phyloP scores from a whole-genome alignment of 2,888 invertebrate genomes.

The Dexiosoma caninum region DNA sequence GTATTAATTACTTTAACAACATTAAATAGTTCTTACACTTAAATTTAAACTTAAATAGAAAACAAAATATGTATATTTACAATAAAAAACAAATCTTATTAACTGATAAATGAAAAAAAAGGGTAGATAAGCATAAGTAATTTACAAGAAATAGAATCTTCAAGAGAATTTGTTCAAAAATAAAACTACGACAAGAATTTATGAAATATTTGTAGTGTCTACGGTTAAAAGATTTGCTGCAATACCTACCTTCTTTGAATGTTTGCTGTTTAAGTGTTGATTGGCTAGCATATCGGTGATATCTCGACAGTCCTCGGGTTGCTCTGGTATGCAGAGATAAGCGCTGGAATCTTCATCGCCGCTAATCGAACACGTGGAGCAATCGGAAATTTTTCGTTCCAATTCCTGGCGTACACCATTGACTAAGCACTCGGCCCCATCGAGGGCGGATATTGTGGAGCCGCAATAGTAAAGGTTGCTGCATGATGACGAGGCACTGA shows the following conservation, averaged over 20 bases:
- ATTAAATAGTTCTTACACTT: not conserved
- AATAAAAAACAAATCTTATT: not conserved
- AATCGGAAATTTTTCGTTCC: constrained; percentile 84
- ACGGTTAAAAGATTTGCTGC: constrained; percentile 41
- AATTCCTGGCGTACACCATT: constrained; percentile 80
- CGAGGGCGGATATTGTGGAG: constrained; percentile 80
- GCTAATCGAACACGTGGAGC: constrained; percentile 86
- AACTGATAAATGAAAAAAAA: constrained; percentile 6
- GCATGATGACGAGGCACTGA: constrained; percentile 81
- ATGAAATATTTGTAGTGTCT: constrained; percentile 35
- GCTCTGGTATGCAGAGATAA: constrained; percentile 67
- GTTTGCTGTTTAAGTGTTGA: constrained; percentile 64
- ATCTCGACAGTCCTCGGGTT: constrained; percentile 64
- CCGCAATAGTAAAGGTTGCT: constrained; percentile 81
- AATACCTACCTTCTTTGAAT: constrained; percentile 69
- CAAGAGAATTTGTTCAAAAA: constrained; percentile 29
- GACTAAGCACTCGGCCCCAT: constrained; percentile 78
- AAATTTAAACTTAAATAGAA: not conserved
- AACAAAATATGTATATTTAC: not conserved
- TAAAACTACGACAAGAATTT: constrained; percentile 43
- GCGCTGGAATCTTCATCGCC: constrained; percentile 80
- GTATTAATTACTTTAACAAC: not conserved
- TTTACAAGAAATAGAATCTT: not conserved
- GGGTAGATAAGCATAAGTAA: not conserved
- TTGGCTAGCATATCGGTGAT: constrained; percentile 65